These are phyloP conservation scores for Strigamia transsilvanica DNA, from an alignment of 2,888 invertebrate species.

Conservation along the genomic window DNA sequence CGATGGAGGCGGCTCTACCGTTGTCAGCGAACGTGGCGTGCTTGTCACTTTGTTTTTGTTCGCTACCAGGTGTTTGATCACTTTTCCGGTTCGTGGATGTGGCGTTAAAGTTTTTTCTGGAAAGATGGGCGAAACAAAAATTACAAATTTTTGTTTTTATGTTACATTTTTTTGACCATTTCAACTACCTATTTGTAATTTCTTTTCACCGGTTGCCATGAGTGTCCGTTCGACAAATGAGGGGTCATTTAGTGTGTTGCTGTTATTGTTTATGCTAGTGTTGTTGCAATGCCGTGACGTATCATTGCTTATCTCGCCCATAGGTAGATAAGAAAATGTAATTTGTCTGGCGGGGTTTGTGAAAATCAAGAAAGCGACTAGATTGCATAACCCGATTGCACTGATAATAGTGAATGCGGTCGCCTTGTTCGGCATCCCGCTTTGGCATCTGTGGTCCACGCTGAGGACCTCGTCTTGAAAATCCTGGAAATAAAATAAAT, in stretches of 20 bases:
- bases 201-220: constrained; percentile 23
- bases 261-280: constrained; percentile 2
- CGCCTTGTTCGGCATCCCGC: constrained; percentile 56
- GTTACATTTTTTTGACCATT: not conserved
- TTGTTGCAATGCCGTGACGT: constrained; percentile 34
- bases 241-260: not conserved
- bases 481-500: not conserved
- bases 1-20: constrained; percentile 41
- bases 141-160: not conserved
- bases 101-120: constrained; percentile 26
- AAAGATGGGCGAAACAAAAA: no score
- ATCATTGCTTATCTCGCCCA: constrained; percentile 43
- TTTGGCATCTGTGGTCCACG: constrained; percentile 14
- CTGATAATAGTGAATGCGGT: constrained; percentile 56
- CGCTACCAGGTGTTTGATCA: not conserved
- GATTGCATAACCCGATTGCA: constrained; percentile 66
- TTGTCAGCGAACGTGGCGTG: constrained; percentile 4
- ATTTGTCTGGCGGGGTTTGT: constrained; percentile 43
- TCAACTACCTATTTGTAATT: not conserved
- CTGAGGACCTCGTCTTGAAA: not conserved
- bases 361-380: constrained; percentile 66
- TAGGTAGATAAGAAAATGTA: constrained; percentile 29
- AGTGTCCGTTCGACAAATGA: constrained; percentile 26
- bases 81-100: constrained; percentile 35
- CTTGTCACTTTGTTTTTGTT: not conserved